These are phyloP conservation scores for Teleiodes luculella DNA, from an alignment of 2,888 invertebrate genomes.

Conservation along the genomic window DNA sequence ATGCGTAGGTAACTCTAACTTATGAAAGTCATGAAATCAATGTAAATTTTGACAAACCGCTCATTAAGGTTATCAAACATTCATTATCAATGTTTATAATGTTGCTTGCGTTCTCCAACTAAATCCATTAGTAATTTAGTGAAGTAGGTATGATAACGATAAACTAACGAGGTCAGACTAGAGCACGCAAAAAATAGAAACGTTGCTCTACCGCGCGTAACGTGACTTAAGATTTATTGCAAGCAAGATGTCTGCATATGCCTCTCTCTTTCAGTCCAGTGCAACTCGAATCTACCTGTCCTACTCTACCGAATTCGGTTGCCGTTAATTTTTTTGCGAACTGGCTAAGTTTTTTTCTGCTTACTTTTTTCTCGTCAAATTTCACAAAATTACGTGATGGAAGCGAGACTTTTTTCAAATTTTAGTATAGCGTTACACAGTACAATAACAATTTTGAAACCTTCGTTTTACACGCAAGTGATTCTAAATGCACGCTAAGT, in stretches of 20 bases:
- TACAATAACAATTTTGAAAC: constrained; percentile 32
- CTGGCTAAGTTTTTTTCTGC: constrained; percentile 43
- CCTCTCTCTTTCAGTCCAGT: constrained; percentile 51
- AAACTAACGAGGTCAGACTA: constrained; percentile 74
- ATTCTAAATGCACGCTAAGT: not conserved
- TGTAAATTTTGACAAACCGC: constrained; percentile 45
- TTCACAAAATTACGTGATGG: constrained; percentile 65
- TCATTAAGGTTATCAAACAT: too few species aligned
- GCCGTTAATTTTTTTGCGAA: constrained; percentile 64
- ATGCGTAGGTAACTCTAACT: too few species aligned
- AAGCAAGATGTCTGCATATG: constrained; percentile 63
- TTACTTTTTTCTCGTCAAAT: constrained; percentile 54
- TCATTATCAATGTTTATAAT: constrained; percentile 57
- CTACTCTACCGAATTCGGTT: constrained; percentile 50
- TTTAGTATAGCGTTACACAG: constrained; percentile 41
- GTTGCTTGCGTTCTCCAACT: constrained; percentile 52
- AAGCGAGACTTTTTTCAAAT: constrained; percentile 42
- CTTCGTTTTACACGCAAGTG: not conserved
- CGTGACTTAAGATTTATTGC: constrained; percentile 71
- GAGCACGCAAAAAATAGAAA: constrained; percentile 75
- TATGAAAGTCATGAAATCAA: constrained; percentile 29
- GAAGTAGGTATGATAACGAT: constrained; percentile 69
- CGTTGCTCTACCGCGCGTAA: constrained; percentile 64
- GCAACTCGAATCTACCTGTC: constrained; percentile 32
- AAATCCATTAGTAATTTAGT: constrained; percentile 67